phyloP scores from a whole-genome alignment of 2,797 vertebrate genomes.

The Anableps anableps region DNA sequence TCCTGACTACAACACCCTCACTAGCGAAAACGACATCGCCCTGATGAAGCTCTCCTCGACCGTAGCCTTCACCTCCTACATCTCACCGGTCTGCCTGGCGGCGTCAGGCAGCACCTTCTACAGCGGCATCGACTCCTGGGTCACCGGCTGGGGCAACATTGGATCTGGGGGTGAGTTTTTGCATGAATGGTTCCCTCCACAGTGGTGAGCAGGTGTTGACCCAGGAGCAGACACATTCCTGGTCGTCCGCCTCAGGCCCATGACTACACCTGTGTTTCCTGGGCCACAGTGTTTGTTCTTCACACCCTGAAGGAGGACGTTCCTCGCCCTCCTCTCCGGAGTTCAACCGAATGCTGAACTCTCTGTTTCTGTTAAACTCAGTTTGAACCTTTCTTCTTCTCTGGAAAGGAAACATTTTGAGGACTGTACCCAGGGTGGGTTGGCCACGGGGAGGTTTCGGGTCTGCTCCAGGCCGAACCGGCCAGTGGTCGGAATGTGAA shows the following conservation, averaged over 20 bases:
- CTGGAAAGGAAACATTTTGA: neutral
- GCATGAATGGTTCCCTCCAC: neutral
- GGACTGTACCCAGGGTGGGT: neutral
- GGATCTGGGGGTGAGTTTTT: accelerated
- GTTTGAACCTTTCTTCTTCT: neutral
- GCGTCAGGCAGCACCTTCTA: slow-evolving; percentile 41
- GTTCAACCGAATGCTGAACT: no score
- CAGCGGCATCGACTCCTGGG: slow-evolving; percentile 37
- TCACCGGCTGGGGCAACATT: slow-evolving; percentile 69
- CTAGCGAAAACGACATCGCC: slow-evolving; percentile 43
- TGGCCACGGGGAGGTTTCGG: no score
- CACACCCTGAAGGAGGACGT: neutral
- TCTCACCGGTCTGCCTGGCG: slow-evolving; percentile 62
- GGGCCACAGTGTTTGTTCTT: neutral
- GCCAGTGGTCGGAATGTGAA: no score
- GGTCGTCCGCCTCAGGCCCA: no score
- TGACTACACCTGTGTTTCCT: neutral
- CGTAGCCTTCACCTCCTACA: slow-evolving; percentile 55
- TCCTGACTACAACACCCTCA: accelerated
- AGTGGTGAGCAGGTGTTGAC: no score
- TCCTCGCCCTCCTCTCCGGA: neutral
- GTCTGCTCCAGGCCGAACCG: no score
- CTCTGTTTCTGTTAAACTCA: no score
- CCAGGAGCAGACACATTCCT: no score
- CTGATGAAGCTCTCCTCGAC: slow-evolving; percentile 55